A percentile compares a stretch with the other conserved stretches of the same genome.
Evolutionary conservation across 2,113 vertebrate genomes (phyloP).

Genomic region (Rhabdornis inornatus): DNA sequence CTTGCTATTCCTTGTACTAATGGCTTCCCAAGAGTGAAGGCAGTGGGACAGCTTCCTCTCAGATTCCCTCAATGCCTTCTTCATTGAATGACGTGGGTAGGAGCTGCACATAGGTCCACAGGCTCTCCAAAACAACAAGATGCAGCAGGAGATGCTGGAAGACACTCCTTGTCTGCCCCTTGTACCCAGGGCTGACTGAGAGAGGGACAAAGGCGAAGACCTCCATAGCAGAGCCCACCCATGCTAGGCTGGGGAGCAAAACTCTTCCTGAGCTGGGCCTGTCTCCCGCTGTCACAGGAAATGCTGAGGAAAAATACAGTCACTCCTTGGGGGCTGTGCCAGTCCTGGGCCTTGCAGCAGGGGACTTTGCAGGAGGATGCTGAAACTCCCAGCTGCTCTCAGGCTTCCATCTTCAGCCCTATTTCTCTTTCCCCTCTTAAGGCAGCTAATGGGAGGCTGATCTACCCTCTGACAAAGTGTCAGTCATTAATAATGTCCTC

Average conservation of each 20-base stretch:
- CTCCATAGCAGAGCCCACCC: background rate
- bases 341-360: background rate
- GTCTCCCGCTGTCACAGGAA: background rate
- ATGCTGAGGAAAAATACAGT: background rate
- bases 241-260: background rate
- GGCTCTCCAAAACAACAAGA: background rate
- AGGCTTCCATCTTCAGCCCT: background rate
- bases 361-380: background rate
- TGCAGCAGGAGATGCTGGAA: background rate
- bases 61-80: background rate
- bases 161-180: background rate
- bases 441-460: conserved; percentile 5
- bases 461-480: background rate
- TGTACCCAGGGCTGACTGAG: background rate
- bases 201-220: background rate
- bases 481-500: conserved; percentile 6
- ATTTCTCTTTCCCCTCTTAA: background rate
- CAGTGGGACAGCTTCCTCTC: background rate
- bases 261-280: background rate
- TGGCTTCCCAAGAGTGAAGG: background rate
- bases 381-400: background rate
- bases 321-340: background rate
- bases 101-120: background rate
- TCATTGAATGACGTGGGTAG: background rate
- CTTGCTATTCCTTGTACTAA: background rate